Conservation (phyloP, 2,888 invertebrate genomes). For the Mesoligia furuncula region DNA sequence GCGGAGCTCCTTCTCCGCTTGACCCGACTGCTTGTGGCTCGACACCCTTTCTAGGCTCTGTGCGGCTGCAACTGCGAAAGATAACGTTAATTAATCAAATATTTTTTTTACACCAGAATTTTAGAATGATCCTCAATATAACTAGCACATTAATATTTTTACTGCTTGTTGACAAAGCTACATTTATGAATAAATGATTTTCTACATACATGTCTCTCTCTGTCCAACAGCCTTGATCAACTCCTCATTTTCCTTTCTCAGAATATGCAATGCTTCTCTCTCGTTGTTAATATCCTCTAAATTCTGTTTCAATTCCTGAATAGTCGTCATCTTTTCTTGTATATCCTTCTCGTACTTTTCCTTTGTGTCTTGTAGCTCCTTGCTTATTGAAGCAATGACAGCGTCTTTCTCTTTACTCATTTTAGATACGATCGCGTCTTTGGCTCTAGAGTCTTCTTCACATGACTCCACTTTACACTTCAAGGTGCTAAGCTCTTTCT, state of each 20-base stretch:
- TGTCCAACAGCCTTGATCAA: constrained; percentile 76
- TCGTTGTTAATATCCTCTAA: constrained; percentile 69
- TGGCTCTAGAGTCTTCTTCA: constrained; percentile 70
- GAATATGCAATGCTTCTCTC: constrained; percentile 67
- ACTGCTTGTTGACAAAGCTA: background rate
- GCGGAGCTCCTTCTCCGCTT: constrained; percentile 71
- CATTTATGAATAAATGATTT: background rate
- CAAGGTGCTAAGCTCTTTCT: constrained; percentile 68
- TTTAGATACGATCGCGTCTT: constrained; percentile 63
- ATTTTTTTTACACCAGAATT: background rate
- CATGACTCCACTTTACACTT: constrained; percentile 63
- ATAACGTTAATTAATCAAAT: constrained; percentile 27
- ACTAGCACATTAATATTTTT: background rate
- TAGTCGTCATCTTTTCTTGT: constrained; percentile 61
- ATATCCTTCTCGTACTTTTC: constrained; percentile 71
- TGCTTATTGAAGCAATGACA: constrained; percentile 68
- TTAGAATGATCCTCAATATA: background rate
- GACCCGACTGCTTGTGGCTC: constrained; percentile 70
- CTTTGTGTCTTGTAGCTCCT: constrained; percentile 75
- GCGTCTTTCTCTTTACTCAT: constrained; percentile 65
- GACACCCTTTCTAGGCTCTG: constrained; percentile 73
- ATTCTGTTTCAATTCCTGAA: constrained; percentile 68
- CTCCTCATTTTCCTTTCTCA: constrained; percentile 78
- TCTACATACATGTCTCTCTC: constrained; percentile 80
- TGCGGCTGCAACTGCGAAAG: constrained; percentile 76